These are phyloP conservation scores for Ypsolopha scabrella DNA, from an alignment of 2,888 invertebrate genomes.

Conservation along the genomic window DNA sequence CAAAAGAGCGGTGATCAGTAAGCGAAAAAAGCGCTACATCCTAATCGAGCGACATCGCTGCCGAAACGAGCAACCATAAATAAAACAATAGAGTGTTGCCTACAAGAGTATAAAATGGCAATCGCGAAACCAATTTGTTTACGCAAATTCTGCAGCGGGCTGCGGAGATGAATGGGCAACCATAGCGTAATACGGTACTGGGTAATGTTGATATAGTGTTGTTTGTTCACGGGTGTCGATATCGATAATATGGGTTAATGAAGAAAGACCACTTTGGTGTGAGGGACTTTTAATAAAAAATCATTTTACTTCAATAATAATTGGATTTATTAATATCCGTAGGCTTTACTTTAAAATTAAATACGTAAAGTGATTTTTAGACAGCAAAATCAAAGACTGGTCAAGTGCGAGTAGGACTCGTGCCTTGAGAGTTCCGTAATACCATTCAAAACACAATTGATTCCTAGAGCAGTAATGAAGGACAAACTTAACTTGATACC, in stretches of 20 bases:
- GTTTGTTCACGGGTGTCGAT: slow-evolving; percentile 15
- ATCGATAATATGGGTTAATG: slow-evolving; percentile 12
- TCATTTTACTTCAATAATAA: too few species aligned
- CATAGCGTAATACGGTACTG: slow-evolving; percentile 62
- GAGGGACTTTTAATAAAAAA: background rate
- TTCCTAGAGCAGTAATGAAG: too few species aligned
- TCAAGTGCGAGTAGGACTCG: too few species aligned
- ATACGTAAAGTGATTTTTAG: too few species aligned
- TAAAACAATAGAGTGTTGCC: slow-evolving; percentile 68
- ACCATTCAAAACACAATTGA: too few species aligned
- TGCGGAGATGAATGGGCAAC: slow-evolving; percentile 66
- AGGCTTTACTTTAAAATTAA: too few species aligned
- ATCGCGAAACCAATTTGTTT: slow-evolving; percentile 72
- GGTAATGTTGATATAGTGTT: slow-evolving; percentile 39
- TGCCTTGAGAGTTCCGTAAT: too few species aligned
- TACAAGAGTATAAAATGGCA: slow-evolving; percentile 69
- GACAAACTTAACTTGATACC: too few species aligned
- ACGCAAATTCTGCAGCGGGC: slow-evolving; percentile 68
- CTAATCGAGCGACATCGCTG: slow-evolving; percentile 59
- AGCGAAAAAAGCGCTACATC: slow-evolving; percentile 60
- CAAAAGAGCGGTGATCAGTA: slow-evolving; percentile 38
- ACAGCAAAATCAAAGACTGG: too few species aligned
- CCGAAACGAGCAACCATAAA: slow-evolving; percentile 66
- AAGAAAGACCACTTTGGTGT: background rate
- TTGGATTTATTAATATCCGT: too few species aligned